phyloP scores from a whole-genome alignment of 2,888 invertebrate species.

The Agrochola lychnidis region DNA sequence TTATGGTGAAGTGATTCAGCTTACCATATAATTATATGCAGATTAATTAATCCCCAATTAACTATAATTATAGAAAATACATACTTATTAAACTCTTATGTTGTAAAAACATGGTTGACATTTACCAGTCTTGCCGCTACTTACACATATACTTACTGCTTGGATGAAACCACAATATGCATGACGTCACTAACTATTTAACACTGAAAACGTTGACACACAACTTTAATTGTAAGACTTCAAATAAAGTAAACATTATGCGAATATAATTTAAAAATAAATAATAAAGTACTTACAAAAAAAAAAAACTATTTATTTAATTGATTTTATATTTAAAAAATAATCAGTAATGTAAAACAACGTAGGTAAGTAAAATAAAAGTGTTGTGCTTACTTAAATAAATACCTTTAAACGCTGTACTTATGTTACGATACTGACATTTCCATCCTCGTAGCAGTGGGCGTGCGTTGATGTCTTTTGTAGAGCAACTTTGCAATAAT shows the following conservation, averaged over 20 bases:
- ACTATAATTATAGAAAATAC: slow-evolving; percentile 16
- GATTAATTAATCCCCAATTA: slow-evolving; percentile 16
- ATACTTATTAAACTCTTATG: slow-evolving; percentile 1
- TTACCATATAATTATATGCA: not conserved
- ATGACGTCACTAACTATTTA: slow-evolving; percentile 35
- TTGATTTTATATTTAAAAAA: not conserved
- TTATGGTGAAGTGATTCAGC: not conserved
- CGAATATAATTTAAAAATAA: not conserved
- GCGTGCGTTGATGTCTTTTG: slow-evolving; percentile 86
- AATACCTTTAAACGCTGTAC: slow-evolving; percentile 14
- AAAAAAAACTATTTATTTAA: not conserved
- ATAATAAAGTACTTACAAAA: not conserved
- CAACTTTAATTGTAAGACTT: not conserved
- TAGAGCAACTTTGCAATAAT: slow-evolving; percentile 65
- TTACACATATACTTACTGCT: too few species aligned
- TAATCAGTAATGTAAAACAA: not conserved
- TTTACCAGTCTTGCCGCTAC: slow-evolving; percentile 2
- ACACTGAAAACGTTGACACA: slow-evolving; percentile 1
- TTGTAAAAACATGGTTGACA: slow-evolving; percentile 11
- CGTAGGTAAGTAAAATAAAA: slow-evolving; percentile 6
- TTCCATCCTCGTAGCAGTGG: slow-evolving; percentile 56
- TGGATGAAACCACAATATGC: not conserved
- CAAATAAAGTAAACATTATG: not conserved
- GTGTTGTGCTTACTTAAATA: slow-evolving; percentile 1
- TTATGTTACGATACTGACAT: slow-evolving; percentile 38